Base-by-base conservation (phyloP, 2,888 invertebrate species). In the Sthenelais limicola region DNA sequence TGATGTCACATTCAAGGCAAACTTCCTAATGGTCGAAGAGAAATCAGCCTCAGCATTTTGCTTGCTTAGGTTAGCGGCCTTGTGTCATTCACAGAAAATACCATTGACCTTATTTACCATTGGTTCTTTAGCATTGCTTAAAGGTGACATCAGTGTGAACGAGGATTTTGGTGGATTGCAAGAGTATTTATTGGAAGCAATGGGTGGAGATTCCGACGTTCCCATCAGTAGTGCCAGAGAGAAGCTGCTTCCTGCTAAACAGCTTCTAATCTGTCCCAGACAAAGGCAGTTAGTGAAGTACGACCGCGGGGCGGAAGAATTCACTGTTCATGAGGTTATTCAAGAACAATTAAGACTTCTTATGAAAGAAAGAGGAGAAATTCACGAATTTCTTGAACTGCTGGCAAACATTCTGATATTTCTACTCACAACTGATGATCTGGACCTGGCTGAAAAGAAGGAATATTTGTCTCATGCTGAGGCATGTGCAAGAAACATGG, bases 271-370 rank as follows among this genome's bases (percentile, higher is more conserved):
- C 3, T 15, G 35, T 1, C 62, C 38, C 1, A 43, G 26, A 1
- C 24, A 62, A 26, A 62, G 38, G 24, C 62, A 62, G 24, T 18
- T 62, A 24, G 62, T 62, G 3, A 62, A 62, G 38, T 62, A 21
- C 38, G 3, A 7, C 2, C 62, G 62, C 1, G 38, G 38, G 12
- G 58, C 12, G 35, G 12, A 5, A 1, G 62, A 62, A 43, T 62
- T 62, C 38, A 62, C 62, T 4, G 62, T 62, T 3, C 62, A 62
- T n/a, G 62, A 62, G 62, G 62, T 62, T 24, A 35, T 62, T 4
- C 62, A 62, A 28, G 7, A 62, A 21, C 62, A 35, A 12, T 43
- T 62, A 3, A 35, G 24, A 18, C 24, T 24, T 4, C 62, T 35
- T 28, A 62, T 62, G 62, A 3, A 38, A 15, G 3, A 24, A 28